A percentile compares a stretch with the other conserved stretches of the same genome.
Evolutionary conservation across 2,888 invertebrate genomes (phyloP).

Genomic region (Blastobasis lacticolella): DNA sequence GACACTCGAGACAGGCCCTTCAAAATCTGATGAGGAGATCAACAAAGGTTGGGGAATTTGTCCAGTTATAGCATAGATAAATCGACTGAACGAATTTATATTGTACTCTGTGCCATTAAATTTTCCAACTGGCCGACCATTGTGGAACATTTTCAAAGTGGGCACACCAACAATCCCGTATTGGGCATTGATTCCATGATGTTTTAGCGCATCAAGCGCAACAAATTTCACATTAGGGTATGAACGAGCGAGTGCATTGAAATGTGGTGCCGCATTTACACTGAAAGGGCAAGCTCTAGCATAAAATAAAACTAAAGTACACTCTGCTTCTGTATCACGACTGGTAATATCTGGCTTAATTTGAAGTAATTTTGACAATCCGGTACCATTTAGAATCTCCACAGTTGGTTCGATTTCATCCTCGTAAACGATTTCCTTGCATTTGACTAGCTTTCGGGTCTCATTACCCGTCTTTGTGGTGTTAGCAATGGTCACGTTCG

Average conservation of each 20-base stretch:
- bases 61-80: conserved; percentile 84
- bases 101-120: conserved; percentile 88
- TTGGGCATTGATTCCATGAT: conserved; percentile 89
- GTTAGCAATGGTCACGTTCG: conserved; percentile 54
- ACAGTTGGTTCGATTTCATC: conserved; percentile 55
- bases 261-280: conserved; percentile 90
- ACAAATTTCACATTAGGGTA: conserved; percentile 91
- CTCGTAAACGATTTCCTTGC: conserved; percentile 54
- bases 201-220: conserved; percentile 90
- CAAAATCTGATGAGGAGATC: conserved; percentile 83
- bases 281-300: conserved; percentile 93
- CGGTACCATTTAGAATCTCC: conserved; percentile 82
- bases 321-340: conserved; percentile 77
- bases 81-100: conserved; percentile 84
- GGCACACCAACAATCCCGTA: conserved; percentile 94
- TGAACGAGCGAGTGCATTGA: conserved; percentile 90
- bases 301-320: conserved; percentile 90
- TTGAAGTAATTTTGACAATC: conserved; percentile 78
- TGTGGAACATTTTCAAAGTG: conserved; percentile 90
- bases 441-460: conserved; percentile 59
- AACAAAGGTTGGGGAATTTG: conserved; percentile 77
- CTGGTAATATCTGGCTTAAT: conserved; percentile 78
- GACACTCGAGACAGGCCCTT: conserved; percentile 86
- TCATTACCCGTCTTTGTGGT: conserved; percentile 48
- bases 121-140: conserved; percentile 88